A percentile compares a stretch with the other conserved stretches of the same genome.
Evolutionary conservation across 1,140 invertebrate species (phyloP).

Genomic region (Meloidogyne floridensis): DNA sequence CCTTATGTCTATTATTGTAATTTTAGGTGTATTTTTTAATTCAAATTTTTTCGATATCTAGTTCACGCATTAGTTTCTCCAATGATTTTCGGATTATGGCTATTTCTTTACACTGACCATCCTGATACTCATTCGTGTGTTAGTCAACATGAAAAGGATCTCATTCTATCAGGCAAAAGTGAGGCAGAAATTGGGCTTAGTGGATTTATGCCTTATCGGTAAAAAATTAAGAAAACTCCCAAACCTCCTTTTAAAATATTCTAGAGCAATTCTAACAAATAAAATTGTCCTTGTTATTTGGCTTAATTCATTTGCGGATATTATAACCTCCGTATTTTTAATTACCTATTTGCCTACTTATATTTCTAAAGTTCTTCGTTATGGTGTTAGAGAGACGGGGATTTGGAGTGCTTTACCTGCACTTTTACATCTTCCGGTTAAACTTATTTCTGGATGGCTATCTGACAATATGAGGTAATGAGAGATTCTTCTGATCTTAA

Average conservation of each 20-base stretch:
- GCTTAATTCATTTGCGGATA: conserved; percentile 55
- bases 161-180: conserved; percentile 37
- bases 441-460: conserved; percentile 20
- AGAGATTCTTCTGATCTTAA: no score
- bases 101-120: conserved; percentile 44
- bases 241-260: not conserved
- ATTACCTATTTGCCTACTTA: conserved; percentile 52
- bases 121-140: conserved; percentile 44
- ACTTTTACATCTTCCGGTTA: conserved; percentile 21
- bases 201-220: conserved; percentile 44
- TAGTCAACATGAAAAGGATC: conserved; percentile 15
- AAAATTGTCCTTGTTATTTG: conserved; percentile 40
- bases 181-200: conserved; percentile 34
- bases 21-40: not conserved
- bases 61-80: conserved; percentile 21
- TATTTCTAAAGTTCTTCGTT: conserved; percentile 46
- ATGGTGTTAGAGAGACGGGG: conserved; percentile 30
- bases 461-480: conserved; percentile 22
- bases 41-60: not conserved
- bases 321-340: conserved; percentile 46
- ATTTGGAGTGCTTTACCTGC: conserved; percentile 28
- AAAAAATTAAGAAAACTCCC: conserved; percentile 20
- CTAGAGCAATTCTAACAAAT: conserved; percentile 42
- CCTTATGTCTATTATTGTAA: conserved; percentile 24
- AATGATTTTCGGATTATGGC: conserved; percentile 33